Conservation (phyloP, 2,113 vertebrate species). For the Tenebrosternarchus preto region DNA sequence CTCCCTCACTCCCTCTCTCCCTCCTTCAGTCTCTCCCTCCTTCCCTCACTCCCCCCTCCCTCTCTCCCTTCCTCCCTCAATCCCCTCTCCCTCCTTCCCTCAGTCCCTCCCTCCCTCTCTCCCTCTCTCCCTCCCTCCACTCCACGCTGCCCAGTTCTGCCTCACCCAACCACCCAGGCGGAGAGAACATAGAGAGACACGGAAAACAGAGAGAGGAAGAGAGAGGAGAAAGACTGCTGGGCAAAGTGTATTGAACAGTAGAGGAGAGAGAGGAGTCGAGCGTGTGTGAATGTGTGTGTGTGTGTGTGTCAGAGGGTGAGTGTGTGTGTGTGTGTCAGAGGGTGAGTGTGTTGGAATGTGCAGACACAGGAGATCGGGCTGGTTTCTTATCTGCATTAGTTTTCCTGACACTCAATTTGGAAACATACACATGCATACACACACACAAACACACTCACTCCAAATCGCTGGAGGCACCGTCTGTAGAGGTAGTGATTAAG, state of each 20-base stretch:
- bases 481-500: slow-evolving; percentile 64
- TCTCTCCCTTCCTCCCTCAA: neutral
- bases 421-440: slow-evolving; percentile 26
- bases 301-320: slow-evolving; percentile 12
- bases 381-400: slow-evolving; percentile 71
- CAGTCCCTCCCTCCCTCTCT: no score
- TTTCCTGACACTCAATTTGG: slow-evolving; percentile 43
- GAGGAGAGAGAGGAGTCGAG: no score
- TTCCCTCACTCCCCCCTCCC: slow-evolving; percentile 4
- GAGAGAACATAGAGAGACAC: slow-evolving; percentile 37
- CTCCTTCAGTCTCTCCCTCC: no score
- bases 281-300: neutral
- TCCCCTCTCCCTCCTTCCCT: no score
- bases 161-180: no score
- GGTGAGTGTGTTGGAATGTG: slow-evolving; percentile 65
- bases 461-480: slow-evolving; percentile 66
- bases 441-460: slow-evolving; percentile 13
- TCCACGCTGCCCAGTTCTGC: no score
- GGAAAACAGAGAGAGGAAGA: neutral
- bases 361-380: slow-evolving; percentile 66
- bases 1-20: neutral
- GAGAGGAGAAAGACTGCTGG: neutral
- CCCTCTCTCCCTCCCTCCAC: no score
- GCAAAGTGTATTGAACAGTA: no score
- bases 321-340: slow-evolving; percentile 56